phyloP scores from a whole-genome alignment of 2,888 invertebrate species.

The Ferrisia virgata region DNA sequence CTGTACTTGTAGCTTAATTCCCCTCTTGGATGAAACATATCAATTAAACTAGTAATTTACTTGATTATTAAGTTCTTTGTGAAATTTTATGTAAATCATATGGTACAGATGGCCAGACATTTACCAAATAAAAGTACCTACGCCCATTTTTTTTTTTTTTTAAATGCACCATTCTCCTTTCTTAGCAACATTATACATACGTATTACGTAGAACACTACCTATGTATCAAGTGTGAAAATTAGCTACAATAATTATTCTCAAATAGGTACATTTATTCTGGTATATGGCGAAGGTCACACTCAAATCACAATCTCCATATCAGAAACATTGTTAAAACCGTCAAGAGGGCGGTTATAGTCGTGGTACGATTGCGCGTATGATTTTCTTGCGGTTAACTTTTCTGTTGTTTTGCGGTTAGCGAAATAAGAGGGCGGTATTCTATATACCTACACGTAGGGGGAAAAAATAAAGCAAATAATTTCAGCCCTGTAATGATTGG shows the following conservation, averaged over 20 bases:
- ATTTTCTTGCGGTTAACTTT: slow-evolving; percentile 43
- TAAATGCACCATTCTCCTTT: too few relatives aligned
- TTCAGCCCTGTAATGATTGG: slow-evolving; percentile 39
- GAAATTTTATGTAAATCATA: too few relatives aligned
- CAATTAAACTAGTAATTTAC: too few relatives aligned
- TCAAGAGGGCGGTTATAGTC: slow-evolving; percentile 15
- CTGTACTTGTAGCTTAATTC: too few relatives aligned
- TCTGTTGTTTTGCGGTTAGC: slow-evolving; percentile 42
- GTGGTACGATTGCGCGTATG: slow-evolving; percentile 40
- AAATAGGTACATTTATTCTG: neutral
- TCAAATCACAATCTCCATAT: slow-evolving; percentile 17
- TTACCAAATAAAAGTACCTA: too few relatives aligned
- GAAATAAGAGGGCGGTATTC: slow-evolving; percentile 42
- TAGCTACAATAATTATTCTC: neutral
- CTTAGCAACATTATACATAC: too few relatives aligned
- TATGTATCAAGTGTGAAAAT: too few relatives aligned
- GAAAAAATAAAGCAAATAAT: slow-evolving; percentile 44
- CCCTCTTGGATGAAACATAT: too few relatives aligned
- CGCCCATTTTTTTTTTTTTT: too few relatives aligned
- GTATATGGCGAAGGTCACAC: too few relatives aligned
- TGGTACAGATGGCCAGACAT: too few relatives aligned
- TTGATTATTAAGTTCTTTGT: too few relatives aligned
- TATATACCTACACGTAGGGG: slow-evolving; percentile 13
- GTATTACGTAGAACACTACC: neutral
- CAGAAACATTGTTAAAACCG: neutral